Evolutionary conservation across 2,797 vertebrate genomes (phyloP).

Genomic region (Myoxocephalus aenaeus): DNA sequence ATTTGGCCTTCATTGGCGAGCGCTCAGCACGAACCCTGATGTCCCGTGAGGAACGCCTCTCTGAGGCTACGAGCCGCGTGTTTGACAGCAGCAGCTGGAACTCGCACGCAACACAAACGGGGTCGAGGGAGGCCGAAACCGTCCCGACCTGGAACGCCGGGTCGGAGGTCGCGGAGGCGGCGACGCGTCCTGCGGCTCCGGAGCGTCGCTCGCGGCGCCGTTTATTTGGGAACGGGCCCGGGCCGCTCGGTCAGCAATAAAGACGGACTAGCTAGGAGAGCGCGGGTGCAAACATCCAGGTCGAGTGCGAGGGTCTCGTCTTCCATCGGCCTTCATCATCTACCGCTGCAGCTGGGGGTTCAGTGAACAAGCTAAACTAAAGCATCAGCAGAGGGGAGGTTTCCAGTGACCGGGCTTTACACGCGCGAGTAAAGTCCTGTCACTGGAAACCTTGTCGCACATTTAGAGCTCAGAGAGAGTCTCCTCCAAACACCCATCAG

Average conservation of each 20-base stretch:
- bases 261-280: slow-evolving; percentile 16
- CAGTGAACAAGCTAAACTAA: too few species aligned
- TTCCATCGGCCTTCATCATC: neutral
- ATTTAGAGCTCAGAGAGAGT: neutral
- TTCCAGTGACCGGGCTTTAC: too few species aligned
- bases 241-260: slow-evolving; percentile 6
- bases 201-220: slow-evolving; percentile 41
- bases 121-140: slow-evolving; percentile 77
- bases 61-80: neutral
- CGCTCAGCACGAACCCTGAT: neutral
- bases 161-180: slow-evolving; percentile 68
- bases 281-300: slow-evolving; percentile 25
- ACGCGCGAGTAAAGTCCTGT: too few species aligned
- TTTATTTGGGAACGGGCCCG: slow-evolving; percentile 56
- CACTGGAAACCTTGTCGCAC: too few species aligned
- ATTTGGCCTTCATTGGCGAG: neutral
- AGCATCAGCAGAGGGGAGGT: neutral
- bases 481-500: neutral
- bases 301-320: neutral
- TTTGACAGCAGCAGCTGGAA: slow-evolving; percentile 78
- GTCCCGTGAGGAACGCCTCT: slow-evolving; percentile 5
- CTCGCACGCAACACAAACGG: slow-evolving; percentile 69
- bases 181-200: slow-evolving; percentile 56
- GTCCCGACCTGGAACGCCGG: slow-evolving; percentile 73
- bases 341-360: too few species aligned